A percentile compares a stretch with the other conserved stretches of the same genome.
phyloP scores from a whole-genome alignment of 2,797 vertebrate species.

The Sciurus vulgaris region DNA sequence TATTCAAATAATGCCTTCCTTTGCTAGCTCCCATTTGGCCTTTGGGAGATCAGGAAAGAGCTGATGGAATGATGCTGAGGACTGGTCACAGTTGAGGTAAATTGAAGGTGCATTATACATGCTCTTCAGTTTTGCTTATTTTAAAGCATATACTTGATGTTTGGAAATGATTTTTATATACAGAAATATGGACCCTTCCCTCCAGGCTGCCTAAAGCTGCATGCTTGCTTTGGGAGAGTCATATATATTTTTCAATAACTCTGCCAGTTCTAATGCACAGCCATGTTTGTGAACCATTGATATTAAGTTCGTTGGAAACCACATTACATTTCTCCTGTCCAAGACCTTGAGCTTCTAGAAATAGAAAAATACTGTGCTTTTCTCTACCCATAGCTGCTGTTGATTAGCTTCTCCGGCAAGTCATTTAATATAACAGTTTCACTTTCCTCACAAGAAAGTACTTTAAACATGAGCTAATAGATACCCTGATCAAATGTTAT shows the following conservation, averaged over 20 bases:
- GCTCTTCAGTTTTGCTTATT: not conserved
- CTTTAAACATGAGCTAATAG: not conserved
- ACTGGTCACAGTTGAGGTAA: not conserved
- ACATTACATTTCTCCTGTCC: not conserved
- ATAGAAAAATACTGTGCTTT: constrained; percentile 21
- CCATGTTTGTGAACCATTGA: not conserved
- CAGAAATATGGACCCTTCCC: not conserved
- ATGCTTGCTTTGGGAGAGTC: not conserved
- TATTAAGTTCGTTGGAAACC: not conserved
- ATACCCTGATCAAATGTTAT: constrained; percentile 14
- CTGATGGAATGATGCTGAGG: not conserved
- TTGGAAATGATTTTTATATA: not conserved
- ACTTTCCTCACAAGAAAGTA: constrained; percentile 26
- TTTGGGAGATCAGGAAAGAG: not conserved
- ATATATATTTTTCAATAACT: not conserved
- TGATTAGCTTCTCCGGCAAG: not conserved
- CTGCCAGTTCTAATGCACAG: constrained; percentile 22
- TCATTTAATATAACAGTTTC: not conserved
- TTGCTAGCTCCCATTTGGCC: not conserved
- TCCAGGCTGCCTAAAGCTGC: not conserved
- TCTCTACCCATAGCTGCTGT: not conserved
- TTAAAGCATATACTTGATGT: constrained; percentile 5
- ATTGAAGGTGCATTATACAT: not conserved
- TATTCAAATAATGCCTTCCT: not conserved
- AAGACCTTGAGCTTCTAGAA: constrained; percentile 11